Conservation (phyloP, 2,888 invertebrate species). For the Acleris cristana region DNA sequence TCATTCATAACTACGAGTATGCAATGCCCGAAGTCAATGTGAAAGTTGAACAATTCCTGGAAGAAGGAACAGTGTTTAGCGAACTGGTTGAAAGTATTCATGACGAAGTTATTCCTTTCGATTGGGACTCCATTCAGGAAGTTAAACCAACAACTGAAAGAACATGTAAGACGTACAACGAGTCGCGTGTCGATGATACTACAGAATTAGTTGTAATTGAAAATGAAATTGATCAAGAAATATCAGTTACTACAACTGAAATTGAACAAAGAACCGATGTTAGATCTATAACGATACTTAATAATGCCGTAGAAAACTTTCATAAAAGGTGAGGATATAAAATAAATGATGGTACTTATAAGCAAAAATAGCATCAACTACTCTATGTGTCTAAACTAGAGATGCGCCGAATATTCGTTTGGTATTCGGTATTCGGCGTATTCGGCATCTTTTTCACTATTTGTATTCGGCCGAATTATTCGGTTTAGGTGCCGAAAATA, state of each 20-base stretch:
- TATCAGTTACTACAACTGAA: neutral
- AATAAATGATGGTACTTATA: no score
- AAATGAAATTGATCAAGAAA: neutral
- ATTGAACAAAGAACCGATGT: neutral
- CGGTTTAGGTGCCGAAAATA: no score
- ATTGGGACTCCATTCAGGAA: slow-evolving; percentile 2
- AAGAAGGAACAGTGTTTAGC: slow-evolving; percentile 6
- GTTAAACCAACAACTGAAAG: neutral
- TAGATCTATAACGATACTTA: no score
- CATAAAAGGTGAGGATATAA: no score
- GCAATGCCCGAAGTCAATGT: neutral
- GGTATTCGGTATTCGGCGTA: no score
- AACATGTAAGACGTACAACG: neutral
- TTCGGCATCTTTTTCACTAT: no score
- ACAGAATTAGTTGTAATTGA: neutral
- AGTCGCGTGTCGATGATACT: neutral
- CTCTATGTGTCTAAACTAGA: no score
- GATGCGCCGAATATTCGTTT: no score
- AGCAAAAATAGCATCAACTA: no score
- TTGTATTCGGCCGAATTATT: no score
- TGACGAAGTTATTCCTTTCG: neutral
- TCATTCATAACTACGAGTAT: slow-evolving; percentile 21
- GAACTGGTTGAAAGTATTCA: slow-evolving; percentile 9
- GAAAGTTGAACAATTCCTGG: neutral
- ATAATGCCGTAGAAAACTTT: no score